Evolutionary conservation across 2,113 vertebrate species (phyloP).

Genomic region (Myotis yumanensis): DNA sequence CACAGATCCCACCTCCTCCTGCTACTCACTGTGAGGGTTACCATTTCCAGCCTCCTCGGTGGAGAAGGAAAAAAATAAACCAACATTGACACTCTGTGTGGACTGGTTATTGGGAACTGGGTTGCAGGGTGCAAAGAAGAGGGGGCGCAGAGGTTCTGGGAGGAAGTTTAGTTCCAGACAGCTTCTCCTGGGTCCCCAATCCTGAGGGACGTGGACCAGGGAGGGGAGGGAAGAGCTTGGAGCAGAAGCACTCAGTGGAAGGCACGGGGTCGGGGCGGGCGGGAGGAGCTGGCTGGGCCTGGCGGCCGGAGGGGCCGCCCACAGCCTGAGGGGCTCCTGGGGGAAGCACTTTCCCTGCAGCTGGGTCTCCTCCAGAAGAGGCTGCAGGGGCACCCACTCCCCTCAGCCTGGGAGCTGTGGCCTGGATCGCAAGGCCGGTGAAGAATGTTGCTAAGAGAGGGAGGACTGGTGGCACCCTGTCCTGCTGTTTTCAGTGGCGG

Average conservation of each 20-base stretch:
- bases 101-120: slow-evolving; percentile 41
- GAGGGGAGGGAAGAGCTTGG: too few species aligned
- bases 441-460: not conserved
- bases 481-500: not conserved
- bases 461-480: not conserved
- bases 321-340: not conserved
- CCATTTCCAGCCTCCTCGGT: not conserved
- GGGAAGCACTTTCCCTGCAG: not conserved
- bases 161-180: not conserved
- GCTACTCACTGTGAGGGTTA: not conserved
- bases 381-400: not conserved
- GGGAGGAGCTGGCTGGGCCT: fast-evolving
- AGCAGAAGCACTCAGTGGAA: not conserved
- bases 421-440: not conserved
- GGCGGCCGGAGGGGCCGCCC: not conserved
- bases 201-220: not conserved
- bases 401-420: too few species aligned
- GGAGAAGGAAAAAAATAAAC: not conserved
- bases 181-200: not conserved
- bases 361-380: not conserved
- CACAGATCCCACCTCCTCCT: not conserved
- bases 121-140: not conserved
- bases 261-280: not conserved
- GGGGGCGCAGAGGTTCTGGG: too few species aligned
- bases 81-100: not conserved